Conservation (phyloP, 1,140 invertebrate genomes). For the Cephus cinctus region DNA sequence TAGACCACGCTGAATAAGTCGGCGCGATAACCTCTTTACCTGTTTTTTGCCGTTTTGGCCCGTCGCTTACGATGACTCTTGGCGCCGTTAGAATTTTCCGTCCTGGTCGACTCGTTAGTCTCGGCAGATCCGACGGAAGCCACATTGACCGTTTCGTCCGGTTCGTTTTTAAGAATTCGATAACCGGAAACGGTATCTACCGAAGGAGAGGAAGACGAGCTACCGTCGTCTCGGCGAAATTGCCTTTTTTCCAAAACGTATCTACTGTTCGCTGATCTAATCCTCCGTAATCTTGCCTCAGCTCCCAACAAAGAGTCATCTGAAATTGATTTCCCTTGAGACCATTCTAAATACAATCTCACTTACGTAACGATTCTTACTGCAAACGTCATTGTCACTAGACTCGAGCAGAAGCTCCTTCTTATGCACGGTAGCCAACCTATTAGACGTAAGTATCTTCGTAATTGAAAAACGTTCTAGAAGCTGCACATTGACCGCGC, state of each 20-base stretch:
- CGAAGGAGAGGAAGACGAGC: slow-evolving; percentile 35
- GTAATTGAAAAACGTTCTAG: slow-evolving; percentile 37
- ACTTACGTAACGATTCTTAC: slow-evolving; percentile 45
- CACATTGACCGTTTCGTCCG: slow-evolving; percentile 30
- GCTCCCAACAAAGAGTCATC: slow-evolving; percentile 59
- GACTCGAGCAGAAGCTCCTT: slow-evolving; percentile 55
- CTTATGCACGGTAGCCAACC: not conserved
- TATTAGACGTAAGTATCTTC: slow-evolving; percentile 7
- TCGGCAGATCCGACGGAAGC: not conserved
- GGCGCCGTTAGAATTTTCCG: not conserved
- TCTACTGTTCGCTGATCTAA: slow-evolving; percentile 57
- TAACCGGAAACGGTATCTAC: slow-evolving; percentile 34
- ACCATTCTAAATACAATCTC: too few species aligned
- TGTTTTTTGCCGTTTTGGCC: slow-evolving; percentile 48
- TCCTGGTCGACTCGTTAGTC: not conserved
- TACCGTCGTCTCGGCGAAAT: slow-evolving; percentile 30
- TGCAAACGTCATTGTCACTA: slow-evolving; percentile 66
- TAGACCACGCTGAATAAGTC: not conserved
- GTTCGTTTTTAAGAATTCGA: slow-evolving; percentile 30
- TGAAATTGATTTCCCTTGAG: slow-evolving; percentile 14
- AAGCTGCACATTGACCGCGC: slow-evolving; percentile 38
- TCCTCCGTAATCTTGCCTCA: slow-evolving; percentile 60
- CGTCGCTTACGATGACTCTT: slow-evolving; percentile 35
- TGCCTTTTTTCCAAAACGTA: slow-evolving; percentile 26
- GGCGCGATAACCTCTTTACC: slow-evolving; percentile 27